A percentile compares a stretch with the other conserved stretches of the same genome.
Evolutionary conservation across 92 coral and sea anemone genomes (phyloP).

Genomic region (Heteractis magnifica): DNA sequence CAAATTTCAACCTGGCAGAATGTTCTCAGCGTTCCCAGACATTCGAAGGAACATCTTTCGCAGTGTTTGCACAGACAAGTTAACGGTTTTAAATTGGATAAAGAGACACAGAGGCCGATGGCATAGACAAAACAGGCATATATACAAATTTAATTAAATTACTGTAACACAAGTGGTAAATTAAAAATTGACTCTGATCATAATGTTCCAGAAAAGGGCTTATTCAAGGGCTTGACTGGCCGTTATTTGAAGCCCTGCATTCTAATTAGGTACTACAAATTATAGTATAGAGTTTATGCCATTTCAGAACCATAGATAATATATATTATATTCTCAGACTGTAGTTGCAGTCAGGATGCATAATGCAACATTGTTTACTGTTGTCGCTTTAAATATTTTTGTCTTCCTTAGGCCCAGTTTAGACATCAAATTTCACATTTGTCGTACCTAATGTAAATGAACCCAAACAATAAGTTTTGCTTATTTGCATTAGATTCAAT

Average conservation of each 20-base stretch:
- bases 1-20: background rate
- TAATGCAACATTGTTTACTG: background rate
- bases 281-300: background rate
- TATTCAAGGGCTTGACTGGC: too few species aligned
- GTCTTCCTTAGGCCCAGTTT: background rate
- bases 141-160: constrained; percentile 15
- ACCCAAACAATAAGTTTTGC: background rate
- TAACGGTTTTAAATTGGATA: constrained; percentile 16
- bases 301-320: background rate
- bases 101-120: constrained; percentile 16
- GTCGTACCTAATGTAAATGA: background rate
- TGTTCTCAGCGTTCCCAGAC: background rate
- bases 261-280: background rate
- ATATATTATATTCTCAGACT: background rate
- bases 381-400: background rate
- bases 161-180: background rate
- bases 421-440: background rate
- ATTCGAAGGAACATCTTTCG: background rate
- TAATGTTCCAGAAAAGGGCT: background rate
- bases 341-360: background rate
- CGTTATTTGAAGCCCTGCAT: background rate
- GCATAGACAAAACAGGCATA: constrained; percentile 27
- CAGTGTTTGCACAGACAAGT: constrained; percentile 4
- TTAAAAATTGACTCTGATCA: background rate
- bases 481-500: background rate